Conservation (phyloP, 2,888 invertebrate species). For the Protodeltote pygarga region DNA sequence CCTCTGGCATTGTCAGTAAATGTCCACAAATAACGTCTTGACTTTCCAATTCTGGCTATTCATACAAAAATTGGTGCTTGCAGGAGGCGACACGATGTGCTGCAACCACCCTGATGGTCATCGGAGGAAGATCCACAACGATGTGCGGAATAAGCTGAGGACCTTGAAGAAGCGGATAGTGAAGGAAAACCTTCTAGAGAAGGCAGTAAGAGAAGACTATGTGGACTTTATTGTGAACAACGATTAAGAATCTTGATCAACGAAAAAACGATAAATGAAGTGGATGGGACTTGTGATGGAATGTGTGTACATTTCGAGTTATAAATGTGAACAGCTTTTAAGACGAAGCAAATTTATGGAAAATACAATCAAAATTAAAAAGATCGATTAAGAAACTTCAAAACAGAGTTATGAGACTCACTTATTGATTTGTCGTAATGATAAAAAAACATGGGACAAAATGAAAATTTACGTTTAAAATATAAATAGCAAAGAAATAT, state of each 20-base stretch:
- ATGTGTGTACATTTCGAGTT: constrained; percentile 5
- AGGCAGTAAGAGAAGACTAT: constrained; percentile 69
- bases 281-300: too few species aligned
- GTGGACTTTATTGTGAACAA: constrained; percentile 81
- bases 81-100: constrained; percentile 79
- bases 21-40: constrained; percentile 3
- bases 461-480: too few species aligned
- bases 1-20: not conserved
- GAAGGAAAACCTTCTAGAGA: constrained; percentile 72
- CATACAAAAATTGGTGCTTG: constrained; percentile 72
- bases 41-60: constrained; percentile 36
- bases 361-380: too few species aligned
- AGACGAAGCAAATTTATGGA: not conserved
- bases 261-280: not conserved
- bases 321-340: not conserved
- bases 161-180: constrained; percentile 65
- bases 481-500: not conserved
- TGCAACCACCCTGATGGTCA: constrained; percentile 71
- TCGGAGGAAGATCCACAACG: constrained; percentile 70
- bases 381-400: too few species aligned
- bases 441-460: too few species aligned
- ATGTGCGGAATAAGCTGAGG: constrained; percentile 66
- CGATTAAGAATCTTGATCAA: constrained; percentile 55
- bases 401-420: too few species aligned
- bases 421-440: too few species aligned